Evolutionary conservation across 2,797 vertebrate species (phyloP).

Genomic region (Mormyrus proboscirostris): DNA sequence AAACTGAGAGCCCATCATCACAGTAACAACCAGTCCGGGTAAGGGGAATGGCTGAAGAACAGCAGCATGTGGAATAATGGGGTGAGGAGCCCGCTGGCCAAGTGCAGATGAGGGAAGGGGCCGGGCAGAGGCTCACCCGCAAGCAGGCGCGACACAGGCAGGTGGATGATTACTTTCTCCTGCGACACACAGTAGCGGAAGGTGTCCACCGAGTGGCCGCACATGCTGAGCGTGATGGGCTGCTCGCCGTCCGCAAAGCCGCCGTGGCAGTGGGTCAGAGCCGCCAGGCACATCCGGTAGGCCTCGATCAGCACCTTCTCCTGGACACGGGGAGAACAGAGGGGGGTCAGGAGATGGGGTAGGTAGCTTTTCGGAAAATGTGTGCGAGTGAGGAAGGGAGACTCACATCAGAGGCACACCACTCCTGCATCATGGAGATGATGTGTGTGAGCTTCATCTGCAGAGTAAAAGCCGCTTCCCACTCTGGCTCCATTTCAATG

Average conservation of each 20-base stretch:
- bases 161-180: constrained; percentile 94
- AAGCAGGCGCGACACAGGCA: constrained; percentile 86
- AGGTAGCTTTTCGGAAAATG: background rate
- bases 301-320: constrained; percentile 85
- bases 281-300: constrained; percentile 81
- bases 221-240: constrained; percentile 82
- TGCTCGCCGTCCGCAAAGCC: constrained; percentile 87
- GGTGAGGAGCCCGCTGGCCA: background rate
- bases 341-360: background rate
- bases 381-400: background rate
- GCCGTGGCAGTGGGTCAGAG: constrained; percentile 78
- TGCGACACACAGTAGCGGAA: constrained; percentile 94
- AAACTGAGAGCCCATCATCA: background rate
- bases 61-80: background rate
- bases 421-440: constrained; percentile 96
- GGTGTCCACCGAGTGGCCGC: constrained; percentile 86
- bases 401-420: constrained; percentile 87
- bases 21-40: background rate
- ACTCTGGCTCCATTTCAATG: constrained; percentile 98
- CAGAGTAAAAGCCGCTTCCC: constrained; percentile 94
- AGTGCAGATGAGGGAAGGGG: no score
- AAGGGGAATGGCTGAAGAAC: background rate
- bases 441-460: constrained; percentile 96
- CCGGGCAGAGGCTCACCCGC: constrained; percentile 66
- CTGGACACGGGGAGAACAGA: constrained; percentile 51